These are phyloP conservation scores for Alligator mississippiensis DNA, from an alignment of 2,113 vertebrate genomes.

Conservation along the genomic window DNA sequence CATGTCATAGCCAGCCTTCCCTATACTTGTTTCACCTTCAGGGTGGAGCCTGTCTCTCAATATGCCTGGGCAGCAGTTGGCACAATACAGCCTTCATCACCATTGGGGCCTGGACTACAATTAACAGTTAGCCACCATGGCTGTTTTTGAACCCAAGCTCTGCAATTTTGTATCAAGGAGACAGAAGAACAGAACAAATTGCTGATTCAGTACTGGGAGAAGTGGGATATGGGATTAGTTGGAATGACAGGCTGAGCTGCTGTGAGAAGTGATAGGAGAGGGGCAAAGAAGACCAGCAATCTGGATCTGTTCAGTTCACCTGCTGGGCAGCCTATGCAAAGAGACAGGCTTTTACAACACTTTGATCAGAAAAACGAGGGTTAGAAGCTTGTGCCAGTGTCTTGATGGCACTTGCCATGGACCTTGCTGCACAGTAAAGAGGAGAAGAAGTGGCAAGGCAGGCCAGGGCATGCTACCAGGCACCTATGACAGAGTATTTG, in stretches of 20 bases:
- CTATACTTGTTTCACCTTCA: neutral
- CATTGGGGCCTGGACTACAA: neutral
- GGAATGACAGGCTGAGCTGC: too few relatives aligned
- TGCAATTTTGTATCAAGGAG: neutral
- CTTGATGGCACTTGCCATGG: neutral
- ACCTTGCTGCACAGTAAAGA: neutral
- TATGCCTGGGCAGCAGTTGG: neutral
- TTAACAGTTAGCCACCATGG: neutral
- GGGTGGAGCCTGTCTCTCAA: too few relatives aligned
- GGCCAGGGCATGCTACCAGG: neutral
- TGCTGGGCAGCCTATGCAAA: neutral
- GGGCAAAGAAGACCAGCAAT: neutral
- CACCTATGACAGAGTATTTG: rapidly evolving
- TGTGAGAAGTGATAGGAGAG: too few relatives aligned
- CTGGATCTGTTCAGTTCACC: neutral
- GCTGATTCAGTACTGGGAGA: neutral
- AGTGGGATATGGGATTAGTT: too few relatives aligned
- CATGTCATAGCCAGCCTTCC: neutral
- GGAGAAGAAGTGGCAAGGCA: neutral
- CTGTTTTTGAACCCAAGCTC: too few relatives aligned
- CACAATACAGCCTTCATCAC: neutral
- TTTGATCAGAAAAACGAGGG: neutral
- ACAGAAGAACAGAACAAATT: neutral
- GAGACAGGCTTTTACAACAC: neutral
- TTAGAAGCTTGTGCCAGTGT: neutral